A percentile compares a stretch with the other conserved stretches of the same genome.
Conservation (phyloP, 2,797 vertebrate species). For the Allobates femoralis region DNA sequence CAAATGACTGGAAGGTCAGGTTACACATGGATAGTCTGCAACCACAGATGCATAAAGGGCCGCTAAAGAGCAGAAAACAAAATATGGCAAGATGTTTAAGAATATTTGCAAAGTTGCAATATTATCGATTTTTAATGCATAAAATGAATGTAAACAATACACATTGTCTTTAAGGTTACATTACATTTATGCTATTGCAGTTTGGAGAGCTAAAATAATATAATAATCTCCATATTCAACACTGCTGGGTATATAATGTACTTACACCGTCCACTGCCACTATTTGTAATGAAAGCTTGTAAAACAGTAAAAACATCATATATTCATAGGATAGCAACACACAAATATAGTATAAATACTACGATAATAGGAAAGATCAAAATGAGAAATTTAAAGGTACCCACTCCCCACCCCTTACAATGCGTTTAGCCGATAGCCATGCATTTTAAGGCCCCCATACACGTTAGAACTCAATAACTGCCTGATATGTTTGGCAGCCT, state of each 20-base stretch:
- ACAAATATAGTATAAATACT: background rate
- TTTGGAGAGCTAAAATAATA: background rate
- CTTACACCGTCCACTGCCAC: conserved; percentile 47
- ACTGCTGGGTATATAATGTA: background rate
- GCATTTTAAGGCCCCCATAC: too few relatives aligned
- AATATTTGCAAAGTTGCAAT: background rate
- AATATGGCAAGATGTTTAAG: background rate
- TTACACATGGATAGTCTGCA: background rate
- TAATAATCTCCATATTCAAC: background rate
- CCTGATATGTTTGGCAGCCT: too few relatives aligned
- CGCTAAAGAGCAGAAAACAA: background rate
- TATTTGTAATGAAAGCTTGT: conserved; percentile 58
- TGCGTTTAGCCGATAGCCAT: too few relatives aligned
- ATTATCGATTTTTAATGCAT: background rate
- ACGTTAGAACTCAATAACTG: too few relatives aligned
- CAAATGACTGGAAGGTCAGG: background rate
- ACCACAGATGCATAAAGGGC: background rate
- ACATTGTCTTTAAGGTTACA: background rate
- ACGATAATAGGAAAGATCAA: background rate
- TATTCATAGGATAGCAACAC: conserved; percentile 22
- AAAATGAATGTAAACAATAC: background rate
- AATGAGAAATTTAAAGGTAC: background rate
- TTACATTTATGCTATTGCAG: background rate
- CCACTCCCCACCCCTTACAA: background rate
- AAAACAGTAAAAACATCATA: conserved; percentile 58